phyloP scores from a whole-genome alignment of 2,113 vertebrate species.

The Noctilio leporinus region DNA sequence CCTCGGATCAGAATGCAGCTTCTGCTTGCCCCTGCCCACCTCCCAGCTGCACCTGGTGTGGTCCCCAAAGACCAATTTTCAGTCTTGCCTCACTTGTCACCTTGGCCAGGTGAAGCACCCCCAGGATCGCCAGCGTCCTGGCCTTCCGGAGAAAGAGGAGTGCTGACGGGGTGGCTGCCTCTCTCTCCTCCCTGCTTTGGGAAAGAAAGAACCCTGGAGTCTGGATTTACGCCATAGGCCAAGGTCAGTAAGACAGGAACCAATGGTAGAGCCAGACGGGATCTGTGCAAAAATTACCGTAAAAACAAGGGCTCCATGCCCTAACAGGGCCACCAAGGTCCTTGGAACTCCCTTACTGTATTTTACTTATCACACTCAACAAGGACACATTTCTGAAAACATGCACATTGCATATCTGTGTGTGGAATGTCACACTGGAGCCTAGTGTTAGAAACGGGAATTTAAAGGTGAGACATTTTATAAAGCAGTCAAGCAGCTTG shows the following conservation, averaged over 20 bases:
- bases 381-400: not conserved
- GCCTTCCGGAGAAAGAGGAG: not conserved
- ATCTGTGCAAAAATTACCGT: not conserved
- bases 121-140: not conserved
- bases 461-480: not conserved
- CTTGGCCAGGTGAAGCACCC: not conserved
- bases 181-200: not conserved
- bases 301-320: not conserved
- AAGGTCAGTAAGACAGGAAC: not conserved
- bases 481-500: not conserved
- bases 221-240: not conserved
- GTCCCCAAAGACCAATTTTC: not conserved
- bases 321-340: not conserved
- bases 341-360: not conserved
- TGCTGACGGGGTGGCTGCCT: not conserved
- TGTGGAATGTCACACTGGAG: not conserved
- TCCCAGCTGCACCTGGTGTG: not conserved
- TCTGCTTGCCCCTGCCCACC: not conserved
- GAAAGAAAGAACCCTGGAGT: not conserved
- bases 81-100: not conserved
- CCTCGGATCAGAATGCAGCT: not conserved
- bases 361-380: not conserved
- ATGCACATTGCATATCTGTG: no score
- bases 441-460: not conserved
- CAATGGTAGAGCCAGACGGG: not conserved